Conservation (phyloP, 2,888 invertebrate genomes). For the Caenorhabditis angaria region DNA sequence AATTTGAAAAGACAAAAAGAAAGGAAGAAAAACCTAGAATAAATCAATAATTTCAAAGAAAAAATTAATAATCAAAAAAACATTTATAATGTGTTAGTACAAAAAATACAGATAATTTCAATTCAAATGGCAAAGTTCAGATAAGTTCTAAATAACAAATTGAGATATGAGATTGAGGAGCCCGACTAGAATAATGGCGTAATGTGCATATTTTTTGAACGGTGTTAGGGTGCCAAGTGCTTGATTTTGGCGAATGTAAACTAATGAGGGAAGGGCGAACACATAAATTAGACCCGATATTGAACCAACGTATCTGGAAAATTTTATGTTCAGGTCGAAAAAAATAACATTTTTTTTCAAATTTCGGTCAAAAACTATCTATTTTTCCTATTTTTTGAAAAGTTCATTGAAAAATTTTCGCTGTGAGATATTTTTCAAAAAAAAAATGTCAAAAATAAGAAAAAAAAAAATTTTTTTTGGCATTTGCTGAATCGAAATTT, state of each 20-base stretch:
- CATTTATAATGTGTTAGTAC: not conserved
- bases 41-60: constrained; percentile 7
- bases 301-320: constrained; percentile 85
- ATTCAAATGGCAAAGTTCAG: not conserved
- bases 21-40: not conserved
- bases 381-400: no score
- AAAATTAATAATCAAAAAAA: not conserved
- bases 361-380: no score
- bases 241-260: constrained; percentile 80
- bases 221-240: constrained; percentile 36
- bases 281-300: constrained; percentile 87
- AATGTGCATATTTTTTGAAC: constrained; percentile 74
- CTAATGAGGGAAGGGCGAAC: constrained; percentile 84
- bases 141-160: constrained; percentile 75
- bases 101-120: not conserved
- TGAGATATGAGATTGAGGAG: constrained; percentile 83
- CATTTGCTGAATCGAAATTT: no score
- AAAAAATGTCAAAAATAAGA: no score
- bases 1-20: not conserved
- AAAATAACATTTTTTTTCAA: no score
- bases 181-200: constrained; percentile 80
- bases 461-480: no score
- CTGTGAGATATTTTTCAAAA: no score
- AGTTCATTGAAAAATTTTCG: no score
- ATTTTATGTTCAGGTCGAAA: no score